Evolutionary conservation across 2,797 vertebrate genomes (phyloP).

Genomic region (Podarcis siculus): DNA sequence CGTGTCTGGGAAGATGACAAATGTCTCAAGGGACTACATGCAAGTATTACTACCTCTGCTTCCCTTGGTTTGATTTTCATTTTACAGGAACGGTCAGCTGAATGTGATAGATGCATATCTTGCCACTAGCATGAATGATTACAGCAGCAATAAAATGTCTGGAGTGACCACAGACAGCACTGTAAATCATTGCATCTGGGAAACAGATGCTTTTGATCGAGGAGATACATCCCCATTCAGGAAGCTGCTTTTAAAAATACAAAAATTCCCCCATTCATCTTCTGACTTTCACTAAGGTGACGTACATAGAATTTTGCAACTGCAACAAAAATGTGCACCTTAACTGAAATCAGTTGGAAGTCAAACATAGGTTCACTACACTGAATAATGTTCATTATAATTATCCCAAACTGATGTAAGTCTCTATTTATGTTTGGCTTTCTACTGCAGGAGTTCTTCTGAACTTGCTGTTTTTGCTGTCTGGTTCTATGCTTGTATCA

Average conservation of each 20-base stretch:
- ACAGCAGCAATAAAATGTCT: not conserved
- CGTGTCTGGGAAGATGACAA: rapidly evolving
- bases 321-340: constrained; percentile 16
- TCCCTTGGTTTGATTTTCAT: not conserved
- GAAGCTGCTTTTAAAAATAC: constrained; percentile 58
- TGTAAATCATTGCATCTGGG: not conserved
- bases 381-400: not conserved
- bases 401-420: not conserved
- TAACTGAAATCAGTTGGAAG: not conserved
- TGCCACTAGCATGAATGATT: rapidly evolving
- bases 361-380: not conserved
- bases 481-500: not conserved
- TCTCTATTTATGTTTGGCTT: not conserved
- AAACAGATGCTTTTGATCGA: not conserved
- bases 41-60: not conserved
- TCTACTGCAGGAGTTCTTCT: not conserved
- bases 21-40: not conserved
- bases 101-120: not conserved
- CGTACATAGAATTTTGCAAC: constrained; percentile 1
- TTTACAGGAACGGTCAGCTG: constrained; percentile 10
- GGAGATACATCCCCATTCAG: constrained; percentile 49
- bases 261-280: constrained; percentile 45
- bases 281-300: constrained; percentile 46
- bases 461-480: not conserved
- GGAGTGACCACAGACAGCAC: not conserved